These are phyloP conservation scores for Meles meles DNA, from an alignment of 2,113 vertebrate species.

Conservation along the genomic window DNA sequence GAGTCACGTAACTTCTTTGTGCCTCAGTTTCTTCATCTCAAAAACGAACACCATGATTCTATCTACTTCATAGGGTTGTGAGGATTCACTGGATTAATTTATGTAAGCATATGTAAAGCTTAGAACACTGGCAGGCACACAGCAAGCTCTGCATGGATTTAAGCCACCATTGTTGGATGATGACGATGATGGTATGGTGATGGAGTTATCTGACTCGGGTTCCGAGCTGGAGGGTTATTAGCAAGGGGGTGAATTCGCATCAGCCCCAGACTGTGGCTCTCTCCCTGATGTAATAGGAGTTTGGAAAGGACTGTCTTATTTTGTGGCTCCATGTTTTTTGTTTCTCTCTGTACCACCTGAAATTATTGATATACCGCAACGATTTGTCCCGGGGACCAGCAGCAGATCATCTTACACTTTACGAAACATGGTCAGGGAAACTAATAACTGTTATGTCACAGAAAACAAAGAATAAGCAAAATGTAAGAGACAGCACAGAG, in stretches of 20 bases:
- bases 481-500: not conserved
- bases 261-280: not conserved
- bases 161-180: not conserved
- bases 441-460: not conserved
- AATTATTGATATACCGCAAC: not conserved
- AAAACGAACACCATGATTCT: not conserved
- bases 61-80: not conserved
- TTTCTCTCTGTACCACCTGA: not conserved
- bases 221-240: not conserved
- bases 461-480: not conserved
- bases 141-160: not conserved
- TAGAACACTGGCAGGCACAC: not conserved
- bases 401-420: not conserved
- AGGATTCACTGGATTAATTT: not conserved
- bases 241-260: not conserved
- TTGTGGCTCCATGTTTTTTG: not conserved
- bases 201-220: not conserved
- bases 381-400: not conserved
- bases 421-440: not conserved
- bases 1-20: not conserved
- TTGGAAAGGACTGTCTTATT: not conserved
- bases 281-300: not conserved
- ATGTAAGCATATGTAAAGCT: not conserved
- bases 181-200: not conserved
- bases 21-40: not conserved